Conservation (phyloP, 2,113 vertebrate genomes). For the Gavialis gangeticus region DNA sequence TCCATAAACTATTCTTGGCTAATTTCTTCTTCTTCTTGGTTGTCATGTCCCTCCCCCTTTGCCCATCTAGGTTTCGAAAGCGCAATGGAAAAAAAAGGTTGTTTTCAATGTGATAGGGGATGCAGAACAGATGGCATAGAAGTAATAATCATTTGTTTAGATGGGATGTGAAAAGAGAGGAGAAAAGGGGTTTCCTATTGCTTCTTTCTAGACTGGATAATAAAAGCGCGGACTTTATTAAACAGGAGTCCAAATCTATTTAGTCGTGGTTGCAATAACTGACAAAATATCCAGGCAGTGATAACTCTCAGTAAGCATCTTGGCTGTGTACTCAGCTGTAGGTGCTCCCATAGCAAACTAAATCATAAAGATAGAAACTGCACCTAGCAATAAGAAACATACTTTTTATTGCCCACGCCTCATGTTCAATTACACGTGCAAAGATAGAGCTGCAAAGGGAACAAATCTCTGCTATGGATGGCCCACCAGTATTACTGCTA, state of each 20-base stretch:
- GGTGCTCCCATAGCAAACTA: neutral
- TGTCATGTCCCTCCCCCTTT: neutral
- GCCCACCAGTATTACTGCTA: accelerated
- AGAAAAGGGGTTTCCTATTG: neutral
- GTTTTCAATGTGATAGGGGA: neutral
- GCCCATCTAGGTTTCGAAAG: neutral
- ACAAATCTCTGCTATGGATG: accelerated
- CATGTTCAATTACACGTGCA: accelerated
- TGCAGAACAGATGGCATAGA: neutral
- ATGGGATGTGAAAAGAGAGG: neutral
- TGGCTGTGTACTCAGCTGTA: neutral
- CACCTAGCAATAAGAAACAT: neutral
- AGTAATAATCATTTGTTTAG: neutral
- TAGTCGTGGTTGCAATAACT: neutral
- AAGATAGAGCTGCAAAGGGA: neutral
- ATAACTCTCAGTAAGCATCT: neutral
- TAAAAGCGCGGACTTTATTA: neutral
- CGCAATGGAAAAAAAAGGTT: neutral
- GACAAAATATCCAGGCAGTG: neutral
- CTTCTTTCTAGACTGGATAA: neutral
- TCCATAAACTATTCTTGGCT: neutral
- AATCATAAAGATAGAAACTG: neutral
- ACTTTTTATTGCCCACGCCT: neutral
- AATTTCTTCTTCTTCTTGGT: neutral
- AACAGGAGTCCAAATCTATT: neutral